phyloP scores from a whole-genome alignment of 2,888 invertebrate species.

The Polydrusus tereticollis region DNA sequence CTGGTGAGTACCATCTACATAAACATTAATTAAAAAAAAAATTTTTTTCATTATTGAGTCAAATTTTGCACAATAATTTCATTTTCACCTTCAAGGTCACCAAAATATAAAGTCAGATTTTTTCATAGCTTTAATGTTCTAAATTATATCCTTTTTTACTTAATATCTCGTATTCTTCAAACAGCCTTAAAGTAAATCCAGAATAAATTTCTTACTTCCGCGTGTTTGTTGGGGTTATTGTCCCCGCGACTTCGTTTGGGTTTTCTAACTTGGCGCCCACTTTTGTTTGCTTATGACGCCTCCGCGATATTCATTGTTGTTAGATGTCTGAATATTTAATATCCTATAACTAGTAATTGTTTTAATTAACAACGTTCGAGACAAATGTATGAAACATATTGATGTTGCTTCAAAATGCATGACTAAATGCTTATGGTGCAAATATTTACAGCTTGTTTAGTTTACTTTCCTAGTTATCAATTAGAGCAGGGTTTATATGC shows the following conservation, averaged over 20 bases:
- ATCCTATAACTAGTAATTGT: constrained; percentile 8
- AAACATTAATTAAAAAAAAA: not conserved
- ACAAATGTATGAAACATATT: not conserved
- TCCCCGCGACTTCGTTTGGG: constrained; percentile 58
- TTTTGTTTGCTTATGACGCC: constrained; percentile 54
- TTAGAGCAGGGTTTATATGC: too few species aligned
- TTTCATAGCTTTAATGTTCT: too few species aligned
- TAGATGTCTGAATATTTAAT: constrained; percentile 15
- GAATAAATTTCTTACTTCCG: constrained; percentile 39
- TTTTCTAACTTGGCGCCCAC: constrained; percentile 61
- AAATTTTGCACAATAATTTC: too few species aligned
- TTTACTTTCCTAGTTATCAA: too few species aligned
- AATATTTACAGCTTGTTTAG: too few species aligned
- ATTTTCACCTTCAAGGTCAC: too few species aligned
- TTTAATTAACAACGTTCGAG: constrained; percentile 12
- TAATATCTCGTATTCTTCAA: not conserved
- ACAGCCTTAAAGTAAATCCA: constrained; percentile 31
- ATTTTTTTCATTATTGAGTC: not conserved
- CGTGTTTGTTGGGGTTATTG: constrained; percentile 38
- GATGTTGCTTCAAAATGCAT: too few species aligned
- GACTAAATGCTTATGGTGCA: too few species aligned
- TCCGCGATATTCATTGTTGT: constrained; percentile 54
- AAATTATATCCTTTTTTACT: too few species aligned
- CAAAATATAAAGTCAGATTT: too few species aligned
- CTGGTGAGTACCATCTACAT: constrained; percentile 62